These are phyloP conservation scores for Heliangelus exortis DNA, from an alignment of 2,797 vertebrate species.

Conservation along the genomic window DNA sequence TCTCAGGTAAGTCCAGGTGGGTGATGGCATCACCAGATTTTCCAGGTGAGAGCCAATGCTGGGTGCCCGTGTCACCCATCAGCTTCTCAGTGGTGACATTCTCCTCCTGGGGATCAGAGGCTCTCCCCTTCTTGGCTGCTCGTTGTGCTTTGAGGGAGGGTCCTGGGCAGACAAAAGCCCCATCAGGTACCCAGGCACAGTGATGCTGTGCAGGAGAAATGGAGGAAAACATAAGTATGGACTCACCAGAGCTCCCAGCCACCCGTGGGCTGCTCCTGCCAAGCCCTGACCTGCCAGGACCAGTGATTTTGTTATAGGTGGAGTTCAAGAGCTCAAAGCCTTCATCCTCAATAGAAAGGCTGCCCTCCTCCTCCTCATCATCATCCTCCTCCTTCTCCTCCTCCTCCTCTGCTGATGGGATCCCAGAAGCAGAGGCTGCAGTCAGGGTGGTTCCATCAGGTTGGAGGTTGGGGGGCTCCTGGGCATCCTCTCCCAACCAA, in stretches of 20 bases:
- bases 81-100: slow-evolving; percentile 84
- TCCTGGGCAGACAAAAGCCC: neutral
- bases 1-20: slow-evolving; percentile 32
- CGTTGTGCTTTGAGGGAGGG: neutral
- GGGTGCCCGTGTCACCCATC: neutral
- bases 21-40: slow-evolving; percentile 31
- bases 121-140: slow-evolving; percentile 71
- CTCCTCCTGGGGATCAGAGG: slow-evolving; percentile 75
- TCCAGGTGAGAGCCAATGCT: too few relatives aligned
- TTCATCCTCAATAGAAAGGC: slow-evolving; percentile 46
- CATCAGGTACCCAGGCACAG: neutral
- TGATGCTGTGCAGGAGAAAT: neutral
- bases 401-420: neutral
- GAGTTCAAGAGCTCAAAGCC: slow-evolving; percentile 55
- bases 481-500: neutral
- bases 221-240: neutral
- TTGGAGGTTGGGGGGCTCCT: neutral
- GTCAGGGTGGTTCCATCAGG: neutral
- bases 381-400: slow-evolving; percentile 17
- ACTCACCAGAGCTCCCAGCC: neutral
- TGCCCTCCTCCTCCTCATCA: slow-evolving; percentile 21
- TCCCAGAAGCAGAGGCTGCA: neutral
- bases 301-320: slow-evolving; percentile 25
- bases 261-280: neutral
- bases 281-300: neutral